Evolutionary conservation across 2,797 vertebrate species (phyloP), one percentile per base, ranked within the genome.

Genomic region (Tiaroga cobitis): DNA sequence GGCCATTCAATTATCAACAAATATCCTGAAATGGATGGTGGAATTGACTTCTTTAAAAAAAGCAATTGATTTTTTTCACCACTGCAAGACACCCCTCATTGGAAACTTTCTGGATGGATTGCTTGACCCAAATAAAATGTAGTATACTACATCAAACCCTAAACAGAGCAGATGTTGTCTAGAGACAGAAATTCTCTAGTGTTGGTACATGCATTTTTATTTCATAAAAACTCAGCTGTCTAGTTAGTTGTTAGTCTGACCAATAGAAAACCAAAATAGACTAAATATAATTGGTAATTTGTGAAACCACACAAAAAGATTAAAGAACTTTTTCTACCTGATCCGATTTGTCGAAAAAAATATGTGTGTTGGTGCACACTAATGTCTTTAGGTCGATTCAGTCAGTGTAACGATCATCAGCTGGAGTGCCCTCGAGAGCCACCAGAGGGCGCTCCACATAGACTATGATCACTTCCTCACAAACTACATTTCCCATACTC

Each of bases 1-100:
- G 83, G 73, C 76, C 70, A 87, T 85, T 87, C 83, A 89, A 87
- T 89, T 89, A 87, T 87, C 37, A 56, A 85, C 86, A 89, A 85
- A 85, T 83, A 85, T 87, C 84, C 80, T 87, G 80, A 80, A 87
- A 89, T 85, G 76, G 83, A 85, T 85, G 65, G 63, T 81, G 72
- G 76, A 87, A 87, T 87, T 80, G 83, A 87, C 83, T 87, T 81
- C 83, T 85, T 85, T 29, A 82, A 74, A 69, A 69, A 85, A 87
- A 87, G 80, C 63, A 80, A 87, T 83, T 73, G 83, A 87, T 89
- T 89, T 89, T 88, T 81, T 79, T 34, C 49, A 49, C 26, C 18
- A 49, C 86, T 81, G 21, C 41, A 43, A 63, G 51, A 81, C 51
- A 61, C 39, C 21, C 59, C 0, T 43, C 80, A 51, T 29, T 63